Evolutionary conservation across 2,888 invertebrate species (phyloP), one percentile per base, ranked within the genome.

Genomic region (Parapristionchus giblindavisi): DNA sequence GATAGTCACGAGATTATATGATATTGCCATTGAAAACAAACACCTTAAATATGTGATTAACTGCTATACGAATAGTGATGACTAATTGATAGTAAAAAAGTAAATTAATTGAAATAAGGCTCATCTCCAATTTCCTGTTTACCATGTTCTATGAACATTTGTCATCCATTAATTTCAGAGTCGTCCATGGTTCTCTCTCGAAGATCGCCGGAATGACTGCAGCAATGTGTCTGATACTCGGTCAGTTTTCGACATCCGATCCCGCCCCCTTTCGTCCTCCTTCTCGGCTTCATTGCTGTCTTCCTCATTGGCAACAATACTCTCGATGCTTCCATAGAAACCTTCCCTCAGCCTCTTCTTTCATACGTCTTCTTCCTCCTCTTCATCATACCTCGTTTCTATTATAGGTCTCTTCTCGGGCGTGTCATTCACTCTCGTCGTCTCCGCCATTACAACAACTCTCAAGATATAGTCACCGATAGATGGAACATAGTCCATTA

Each of bases 181-280:
- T 78, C 6, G 81, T 79, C 8, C 71, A 70, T 17, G 75, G 77
- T 0, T 77, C 78, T 21, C 76, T 78, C 52, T 77, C 80, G 17
- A 73, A 79, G 70, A 80, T 81, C 29, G 80, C 82, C 21, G 82
- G 80, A 43, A 80, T 79, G 78, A 76, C 80, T 8, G 80, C 82
- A n/a, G 82, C 79, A 0, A 78, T 80, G 72, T 78, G 78, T n/a
- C 76, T 82, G 14, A 82, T 82, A 75, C 68, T 81, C 27, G 82
- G 82, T 65, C 51, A 40, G 71, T 8, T 21, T 17, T 38, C 32
- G 36, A n/a, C n/a, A 29, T 58, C 29, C 36, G n/a, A 24, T 5
- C 14, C 24, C 3, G 2, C 24, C 11, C 29, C 29, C 3, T 56
- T 56, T 56, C n/a, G n/a, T n/a, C n/a, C n/a, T n/a, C n/a, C n/a